These are phyloP conservation scores for Caenorhabditis latens DNA, from an alignment of 1,140 invertebrate species.

Conservation along the genomic window DNA sequence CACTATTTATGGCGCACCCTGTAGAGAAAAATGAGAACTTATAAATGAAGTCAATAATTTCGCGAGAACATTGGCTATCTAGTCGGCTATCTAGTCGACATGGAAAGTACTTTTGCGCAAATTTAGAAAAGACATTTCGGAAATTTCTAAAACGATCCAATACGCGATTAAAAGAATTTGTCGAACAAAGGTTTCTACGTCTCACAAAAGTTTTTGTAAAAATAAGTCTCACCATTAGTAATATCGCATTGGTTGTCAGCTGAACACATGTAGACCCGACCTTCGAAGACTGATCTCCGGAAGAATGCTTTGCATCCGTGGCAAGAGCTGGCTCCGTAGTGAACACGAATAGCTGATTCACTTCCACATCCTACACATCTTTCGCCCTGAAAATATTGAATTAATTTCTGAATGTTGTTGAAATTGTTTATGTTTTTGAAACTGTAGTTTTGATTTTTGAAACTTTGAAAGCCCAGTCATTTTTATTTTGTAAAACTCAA, in stretches of 20 bases:
- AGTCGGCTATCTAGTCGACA: no score
- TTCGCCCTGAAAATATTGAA: slow-evolving; percentile 49
- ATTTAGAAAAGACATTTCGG: no score
- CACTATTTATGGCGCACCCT: no score
- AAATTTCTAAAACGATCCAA: no score
- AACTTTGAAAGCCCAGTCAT: background rate
- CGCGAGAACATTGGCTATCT: no score
- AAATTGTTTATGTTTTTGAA: background rate
- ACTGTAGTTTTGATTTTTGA: background rate
- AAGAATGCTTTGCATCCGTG: slow-evolving; percentile 68
- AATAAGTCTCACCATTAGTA: slow-evolving; percentile 59
- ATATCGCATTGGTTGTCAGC: slow-evolving; percentile 61
- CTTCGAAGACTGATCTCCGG: slow-evolving; percentile 63
- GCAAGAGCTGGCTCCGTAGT: slow-evolving; percentile 63
- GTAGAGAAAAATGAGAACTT: no score
- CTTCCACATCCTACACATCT: slow-evolving; percentile 64
- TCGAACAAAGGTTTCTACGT: no score
- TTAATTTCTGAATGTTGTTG: background rate
- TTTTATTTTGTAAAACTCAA: background rate
- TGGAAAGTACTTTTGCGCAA: no score
- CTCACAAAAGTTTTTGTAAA: background rate
- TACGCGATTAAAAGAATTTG: no score
- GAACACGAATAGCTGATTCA: slow-evolving; percentile 59
- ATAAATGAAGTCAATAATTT: no score
- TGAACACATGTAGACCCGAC: slow-evolving; percentile 53